Evolutionary conservation across 2,797 vertebrate species (phyloP).

Genomic region (Balearica regulorum): DNA sequence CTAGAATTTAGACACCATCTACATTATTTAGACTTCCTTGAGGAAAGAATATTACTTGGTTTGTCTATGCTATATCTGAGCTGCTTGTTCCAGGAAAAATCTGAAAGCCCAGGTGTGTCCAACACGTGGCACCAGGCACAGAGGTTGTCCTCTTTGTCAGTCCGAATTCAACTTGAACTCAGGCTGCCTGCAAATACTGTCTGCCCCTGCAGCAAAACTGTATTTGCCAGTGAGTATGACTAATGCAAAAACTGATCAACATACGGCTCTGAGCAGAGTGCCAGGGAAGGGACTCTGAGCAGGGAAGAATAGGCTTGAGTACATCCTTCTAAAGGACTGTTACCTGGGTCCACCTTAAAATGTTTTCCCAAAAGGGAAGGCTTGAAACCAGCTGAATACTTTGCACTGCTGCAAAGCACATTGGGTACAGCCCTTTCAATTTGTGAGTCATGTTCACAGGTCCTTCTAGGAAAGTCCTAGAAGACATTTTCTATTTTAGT

Average conservation of each 20-base stretch:
- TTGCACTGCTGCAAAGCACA: not conserved
- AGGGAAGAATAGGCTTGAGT: not conserved
- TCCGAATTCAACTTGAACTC: not conserved
- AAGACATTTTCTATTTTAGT: not conserved
- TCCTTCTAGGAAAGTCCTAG: not conserved
- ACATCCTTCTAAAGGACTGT: not conserved
- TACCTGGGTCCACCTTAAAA: not conserved
- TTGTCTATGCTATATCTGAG: not conserved
- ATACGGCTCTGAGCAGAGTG: not conserved
- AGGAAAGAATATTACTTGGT: not conserved
- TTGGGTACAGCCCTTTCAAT: not conserved
- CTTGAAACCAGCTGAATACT: not conserved
- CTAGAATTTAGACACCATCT: not conserved
- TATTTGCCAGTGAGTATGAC: not conserved
- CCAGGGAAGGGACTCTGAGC: not conserved
- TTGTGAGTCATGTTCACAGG: not conserved
- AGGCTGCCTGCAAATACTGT: not conserved
- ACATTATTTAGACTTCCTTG: not conserved
- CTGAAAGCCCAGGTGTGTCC: not conserved
- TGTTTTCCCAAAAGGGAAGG: not conserved
- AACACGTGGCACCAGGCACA: not conserved
- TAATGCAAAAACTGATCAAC: not conserved
- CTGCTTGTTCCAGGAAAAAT: not conserved
- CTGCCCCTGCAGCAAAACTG: not conserved
- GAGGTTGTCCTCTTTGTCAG: not conserved